Evolutionary conservation across 2,113 vertebrate species (phyloP).

Genomic region (Chaetorhynchus papuensis): DNA sequence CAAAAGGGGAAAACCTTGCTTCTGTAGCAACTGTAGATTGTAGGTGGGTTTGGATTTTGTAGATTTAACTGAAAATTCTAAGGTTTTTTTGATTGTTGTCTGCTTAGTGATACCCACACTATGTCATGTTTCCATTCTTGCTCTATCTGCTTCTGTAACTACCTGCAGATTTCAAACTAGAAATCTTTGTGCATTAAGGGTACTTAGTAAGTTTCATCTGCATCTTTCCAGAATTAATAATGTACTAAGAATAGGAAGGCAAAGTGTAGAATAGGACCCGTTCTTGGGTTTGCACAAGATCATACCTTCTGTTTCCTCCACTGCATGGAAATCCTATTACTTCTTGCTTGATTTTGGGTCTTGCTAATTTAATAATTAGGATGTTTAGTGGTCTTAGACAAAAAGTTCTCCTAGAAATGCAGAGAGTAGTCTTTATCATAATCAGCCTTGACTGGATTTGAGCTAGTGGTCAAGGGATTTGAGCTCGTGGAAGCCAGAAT

Average conservation of each 20-base stretch:
- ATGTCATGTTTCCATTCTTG: neutral
- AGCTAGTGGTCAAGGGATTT: constrained; percentile 39
- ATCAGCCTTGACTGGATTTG: neutral
- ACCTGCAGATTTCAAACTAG: neutral
- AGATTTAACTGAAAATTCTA: neutral
- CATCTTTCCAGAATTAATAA: neutral
- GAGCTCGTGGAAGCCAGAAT: constrained; percentile 29
- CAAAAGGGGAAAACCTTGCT: neutral
- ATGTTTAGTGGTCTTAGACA: neutral
- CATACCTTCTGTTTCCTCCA: neutral
- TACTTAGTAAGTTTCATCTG: neutral
- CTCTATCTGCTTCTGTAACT: neutral
- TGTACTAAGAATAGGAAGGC: neutral
- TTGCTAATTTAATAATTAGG: neutral
- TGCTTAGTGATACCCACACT: neutral
- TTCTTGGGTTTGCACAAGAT: neutral
- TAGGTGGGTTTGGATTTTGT: neutral
- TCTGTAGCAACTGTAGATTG: neutral
- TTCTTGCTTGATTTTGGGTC: neutral
- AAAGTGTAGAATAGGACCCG: neutral
- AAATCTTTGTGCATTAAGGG: neutral
- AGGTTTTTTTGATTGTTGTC: neutral
- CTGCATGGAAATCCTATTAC: neutral
- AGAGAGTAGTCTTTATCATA: neutral
- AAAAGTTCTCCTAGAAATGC: neutral